Conservation (phyloP, 2,888 invertebrate genomes). For the Phalangium opilio region DNA sequence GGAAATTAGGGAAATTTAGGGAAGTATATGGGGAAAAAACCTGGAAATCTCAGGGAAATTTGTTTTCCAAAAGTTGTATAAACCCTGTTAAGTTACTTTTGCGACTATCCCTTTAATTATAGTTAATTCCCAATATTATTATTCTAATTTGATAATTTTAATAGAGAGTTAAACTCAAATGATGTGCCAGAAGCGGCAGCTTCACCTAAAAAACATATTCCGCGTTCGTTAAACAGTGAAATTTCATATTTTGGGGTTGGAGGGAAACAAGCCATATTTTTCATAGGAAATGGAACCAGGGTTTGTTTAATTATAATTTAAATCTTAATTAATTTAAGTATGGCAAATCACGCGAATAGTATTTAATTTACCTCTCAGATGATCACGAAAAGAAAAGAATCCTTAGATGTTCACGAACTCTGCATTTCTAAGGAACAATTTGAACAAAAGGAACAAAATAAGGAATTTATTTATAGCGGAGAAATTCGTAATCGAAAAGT, state of each 20-base stretch:
- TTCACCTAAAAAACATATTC: slow-evolving; percentile 12
- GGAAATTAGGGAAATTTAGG: too few species aligned
- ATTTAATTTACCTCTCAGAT: slow-evolving; percentile 23
- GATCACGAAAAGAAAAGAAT: slow-evolving; percentile 28
- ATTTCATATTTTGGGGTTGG: slow-evolving; percentile 34
- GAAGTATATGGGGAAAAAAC: too few species aligned
- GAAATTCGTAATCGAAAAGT: slow-evolving; percentile 31
- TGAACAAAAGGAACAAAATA: slow-evolving; percentile 29
- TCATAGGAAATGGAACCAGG: slow-evolving; percentile 28
- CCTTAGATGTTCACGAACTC: slow-evolving; percentile 31
- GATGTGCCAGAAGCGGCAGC: too few species aligned
- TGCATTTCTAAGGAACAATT: slow-evolving; percentile 32
- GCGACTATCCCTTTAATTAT: too few species aligned
- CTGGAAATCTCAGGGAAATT: too few species aligned
- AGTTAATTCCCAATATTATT: too few species aligned
- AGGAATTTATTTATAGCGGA: slow-evolving; percentile 31
- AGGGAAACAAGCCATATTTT: slow-evolving; percentile 33
- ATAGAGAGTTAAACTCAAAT: too few species aligned
- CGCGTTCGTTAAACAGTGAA: slow-evolving; percentile 31
- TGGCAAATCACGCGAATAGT: too few species aligned
- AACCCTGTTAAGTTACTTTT: too few species aligned
- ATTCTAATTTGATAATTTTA: too few species aligned
- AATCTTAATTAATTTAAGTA: too few species aligned
- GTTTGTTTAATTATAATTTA: slow-evolving; percentile 1
- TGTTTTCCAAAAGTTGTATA: too few species aligned